phyloP scores from a whole-genome alignment of 2,113 vertebrate genomes.

The Colaptes auratus region DNA sequence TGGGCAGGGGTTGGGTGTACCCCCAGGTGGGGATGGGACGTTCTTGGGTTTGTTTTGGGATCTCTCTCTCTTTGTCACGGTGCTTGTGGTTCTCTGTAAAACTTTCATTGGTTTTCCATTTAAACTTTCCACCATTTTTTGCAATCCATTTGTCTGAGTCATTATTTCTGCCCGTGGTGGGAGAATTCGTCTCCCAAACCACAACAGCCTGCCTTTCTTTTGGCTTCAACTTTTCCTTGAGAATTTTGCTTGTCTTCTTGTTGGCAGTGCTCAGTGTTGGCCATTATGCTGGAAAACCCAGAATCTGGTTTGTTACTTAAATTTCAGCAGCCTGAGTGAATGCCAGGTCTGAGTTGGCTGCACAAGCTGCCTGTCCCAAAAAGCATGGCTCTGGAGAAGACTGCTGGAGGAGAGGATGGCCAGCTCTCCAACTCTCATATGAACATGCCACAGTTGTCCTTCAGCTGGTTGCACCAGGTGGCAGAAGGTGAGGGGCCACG shows the following conservation, averaged over 20 bases:
- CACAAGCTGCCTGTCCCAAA: not conserved
- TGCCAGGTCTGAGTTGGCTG: not conserved
- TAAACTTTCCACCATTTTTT: too few relatives aligned
- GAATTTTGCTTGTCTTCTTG: not conserved
- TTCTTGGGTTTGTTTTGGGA: too few relatives aligned
- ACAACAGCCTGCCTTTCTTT: not conserved
- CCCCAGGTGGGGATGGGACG: too few relatives aligned
- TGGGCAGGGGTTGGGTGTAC: too few relatives aligned
- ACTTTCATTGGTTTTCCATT: too few relatives aligned
- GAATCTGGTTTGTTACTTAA: slow-evolving; percentile 8
- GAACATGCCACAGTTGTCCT: not conserved
- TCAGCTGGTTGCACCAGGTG: not conserved
- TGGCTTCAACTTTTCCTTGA: not conserved
- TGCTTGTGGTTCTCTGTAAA: too few relatives aligned
- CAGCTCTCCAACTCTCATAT: not conserved
- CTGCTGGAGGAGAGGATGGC: not conserved
- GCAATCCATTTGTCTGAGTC: too few relatives aligned
- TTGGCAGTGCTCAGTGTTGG: slow-evolving; percentile 13
- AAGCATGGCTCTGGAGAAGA: not conserved
- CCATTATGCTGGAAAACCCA: not conserved
- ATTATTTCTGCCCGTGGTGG: too few relatives aligned
- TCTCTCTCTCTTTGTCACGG: too few relatives aligned
- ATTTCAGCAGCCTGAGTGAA: slow-evolving; percentile 2
- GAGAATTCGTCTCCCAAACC: too few relatives aligned
- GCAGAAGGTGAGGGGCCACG: not conserved